phyloP scores from a whole-genome alignment of 2,797 vertebrate species.

The Gymnopithys bicolor region DNA sequence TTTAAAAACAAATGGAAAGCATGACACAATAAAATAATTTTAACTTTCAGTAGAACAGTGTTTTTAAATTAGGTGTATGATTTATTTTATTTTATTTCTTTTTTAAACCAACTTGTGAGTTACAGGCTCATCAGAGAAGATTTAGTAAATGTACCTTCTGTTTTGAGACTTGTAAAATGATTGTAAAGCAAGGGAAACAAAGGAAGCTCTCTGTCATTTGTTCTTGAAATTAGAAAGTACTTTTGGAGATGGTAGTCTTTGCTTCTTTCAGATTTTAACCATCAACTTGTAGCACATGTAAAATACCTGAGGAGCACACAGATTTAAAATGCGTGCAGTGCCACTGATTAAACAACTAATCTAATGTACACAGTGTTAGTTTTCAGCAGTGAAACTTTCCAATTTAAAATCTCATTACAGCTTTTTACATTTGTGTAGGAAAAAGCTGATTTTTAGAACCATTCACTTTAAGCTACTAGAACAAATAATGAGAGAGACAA shows the following conservation, averaged over 20 bases:
- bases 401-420: neutral
- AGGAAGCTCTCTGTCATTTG: neutral
- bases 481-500: neutral
- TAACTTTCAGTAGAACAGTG: neutral
- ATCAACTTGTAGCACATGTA: neutral
- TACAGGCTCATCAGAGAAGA: neutral
- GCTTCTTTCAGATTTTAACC: neutral
- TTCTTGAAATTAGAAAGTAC: neutral
- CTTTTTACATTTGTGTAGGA: neutral
- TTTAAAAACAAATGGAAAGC: neutral
- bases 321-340: neutral
- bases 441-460: neutral
- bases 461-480: neutral
- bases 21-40: neutral
- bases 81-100: neutral
- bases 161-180: neutral
- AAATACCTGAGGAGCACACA: neutral
- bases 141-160: neutral
- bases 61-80: neutral
- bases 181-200: neutral
- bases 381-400: neutral
- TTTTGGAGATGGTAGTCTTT: neutral
- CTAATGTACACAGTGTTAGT: neutral
- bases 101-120: neutral
- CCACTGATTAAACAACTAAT: neutral